These are phyloP conservation scores for Craniophora ligustri DNA, from an alignment of 2,888 invertebrate genomes.

Conservation along the genomic window DNA sequence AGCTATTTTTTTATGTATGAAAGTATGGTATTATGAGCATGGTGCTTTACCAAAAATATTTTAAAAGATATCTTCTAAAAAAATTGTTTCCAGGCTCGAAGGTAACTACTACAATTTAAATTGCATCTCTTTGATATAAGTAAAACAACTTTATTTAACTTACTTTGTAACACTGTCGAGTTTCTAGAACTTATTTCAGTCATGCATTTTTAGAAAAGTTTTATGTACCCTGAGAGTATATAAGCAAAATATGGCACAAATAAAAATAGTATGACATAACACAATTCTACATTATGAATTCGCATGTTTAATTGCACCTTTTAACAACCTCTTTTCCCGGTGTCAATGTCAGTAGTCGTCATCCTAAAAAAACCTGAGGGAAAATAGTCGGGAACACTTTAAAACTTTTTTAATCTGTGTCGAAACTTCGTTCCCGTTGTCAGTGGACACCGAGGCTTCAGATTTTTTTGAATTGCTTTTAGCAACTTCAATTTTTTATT, in stretches of 20 bases:
- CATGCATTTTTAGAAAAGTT: constrained; percentile 32
- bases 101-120: constrained; percentile 25
- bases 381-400: constrained; percentile 61
- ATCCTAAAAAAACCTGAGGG: constrained; percentile 35
- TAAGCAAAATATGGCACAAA: constrained; percentile 15
- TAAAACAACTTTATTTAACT: constrained; percentile 34
- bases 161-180: constrained; percentile 35
- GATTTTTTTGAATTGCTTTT: constrained; percentile 65
- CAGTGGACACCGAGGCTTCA: constrained; percentile 55
- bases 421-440: constrained; percentile 61
- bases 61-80: too few species aligned
- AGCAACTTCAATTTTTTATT: constrained; percentile 65
- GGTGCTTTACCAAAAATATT: too few species aligned
- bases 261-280: constrained; percentile 2
- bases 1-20: too few species aligned
- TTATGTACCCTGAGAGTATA: constrained; percentile 32
- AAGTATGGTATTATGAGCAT: too few species aligned
- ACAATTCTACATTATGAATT: neutral
- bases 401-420: constrained; percentile 72
- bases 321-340: constrained; percentile 29
- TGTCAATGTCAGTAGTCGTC: constrained; percentile 9
- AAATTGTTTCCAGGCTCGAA: constrained; percentile 23
- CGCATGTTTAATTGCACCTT: constrained; percentile 17
- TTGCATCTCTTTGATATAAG: constrained; percentile 36
- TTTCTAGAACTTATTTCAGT: constrained; percentile 37